Conservation (phyloP, 2,797 vertebrate species). For the Helicolenus hilgendorfi region DNA sequence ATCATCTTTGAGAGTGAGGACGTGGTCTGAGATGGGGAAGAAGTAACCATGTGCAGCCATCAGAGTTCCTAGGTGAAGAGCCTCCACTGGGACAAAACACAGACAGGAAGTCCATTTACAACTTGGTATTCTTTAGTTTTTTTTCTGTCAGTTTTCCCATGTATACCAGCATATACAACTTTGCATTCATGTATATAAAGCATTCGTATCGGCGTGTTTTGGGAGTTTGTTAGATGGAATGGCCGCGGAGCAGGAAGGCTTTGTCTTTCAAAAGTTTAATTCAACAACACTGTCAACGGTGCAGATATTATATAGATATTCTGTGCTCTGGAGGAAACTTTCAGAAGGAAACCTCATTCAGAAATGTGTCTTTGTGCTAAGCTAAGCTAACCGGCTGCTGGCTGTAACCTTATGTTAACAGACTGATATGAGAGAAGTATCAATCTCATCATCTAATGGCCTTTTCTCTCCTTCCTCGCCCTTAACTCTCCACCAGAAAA, state of each 20-base stretch:
- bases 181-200: neutral
- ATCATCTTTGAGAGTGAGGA: constrained; percentile 97
- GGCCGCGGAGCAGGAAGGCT: neutral
- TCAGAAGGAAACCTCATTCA: neutral
- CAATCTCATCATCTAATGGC: neutral
- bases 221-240: neutral
- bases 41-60: constrained; percentile 99
- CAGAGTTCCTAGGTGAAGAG: constrained; percentile 96
- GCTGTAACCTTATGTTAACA: neutral
- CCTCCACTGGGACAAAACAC: constrained; percentile 91
- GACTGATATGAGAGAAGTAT: neutral
- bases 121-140: neutral
- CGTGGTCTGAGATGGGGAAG: constrained; percentile 98
- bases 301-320: neutral
- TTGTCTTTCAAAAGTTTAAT: neutral
- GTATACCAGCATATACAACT: neutral
- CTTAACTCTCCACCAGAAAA: neutral
- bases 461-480: no score
- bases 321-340: neutral
- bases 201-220: neutral
- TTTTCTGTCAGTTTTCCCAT: neutral
- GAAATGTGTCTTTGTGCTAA: neutral
- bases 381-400: neutral
- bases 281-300: neutral
- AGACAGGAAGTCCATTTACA: constrained; percentile 26